These are phyloP conservation scores for Lysiphlebus fabarum DNA, from an alignment of 1,140 invertebrate genomes.

Conservation along the genomic window DNA sequence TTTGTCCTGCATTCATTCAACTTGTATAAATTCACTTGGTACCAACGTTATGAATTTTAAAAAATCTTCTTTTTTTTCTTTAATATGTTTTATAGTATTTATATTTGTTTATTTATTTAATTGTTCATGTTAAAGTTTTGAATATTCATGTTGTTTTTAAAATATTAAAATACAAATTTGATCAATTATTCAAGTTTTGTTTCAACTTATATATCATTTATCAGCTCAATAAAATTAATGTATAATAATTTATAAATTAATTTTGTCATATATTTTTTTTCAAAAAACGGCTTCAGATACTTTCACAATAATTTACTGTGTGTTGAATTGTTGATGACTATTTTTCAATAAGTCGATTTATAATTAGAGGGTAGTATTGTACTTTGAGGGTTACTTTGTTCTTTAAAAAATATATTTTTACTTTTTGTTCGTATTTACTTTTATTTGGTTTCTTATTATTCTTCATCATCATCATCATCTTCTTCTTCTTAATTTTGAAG, in stretches of 20 bases:
- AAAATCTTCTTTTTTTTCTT: conserved; percentile 30
- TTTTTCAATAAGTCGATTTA: conserved; percentile 50
- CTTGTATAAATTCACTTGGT: conserved; percentile 11
- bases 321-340: conserved; percentile 3
- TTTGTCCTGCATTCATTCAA: too few relatives aligned
- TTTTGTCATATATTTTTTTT: too few relatives aligned
- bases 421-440: conserved; percentile 22
- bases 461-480: too few relatives aligned
- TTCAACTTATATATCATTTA: conserved; percentile 24
- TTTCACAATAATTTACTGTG: too few relatives aligned
- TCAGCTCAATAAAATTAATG: conserved; percentile 23
- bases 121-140: too few relatives aligned
- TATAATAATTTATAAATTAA: not conserved
- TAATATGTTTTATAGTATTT: too few relatives aligned
- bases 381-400: conserved; percentile 39
- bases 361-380: conserved; percentile 54
- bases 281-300: too few relatives aligned
- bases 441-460: conserved; percentile 2
- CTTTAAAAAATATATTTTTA: conserved; percentile 21
- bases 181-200: conserved; percentile 29
- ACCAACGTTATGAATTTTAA: conserved; percentile 35
- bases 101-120: too few relatives aligned
- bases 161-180: conserved; percentile 4
- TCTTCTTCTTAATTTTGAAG: conserved; percentile 7
- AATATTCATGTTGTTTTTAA: too few relatives aligned